A percentile compares a stretch with the other conserved stretches of the same genome.
Conservation (phyloP, 1,140 invertebrate genomes). For the Ladona fulva region DNA sequence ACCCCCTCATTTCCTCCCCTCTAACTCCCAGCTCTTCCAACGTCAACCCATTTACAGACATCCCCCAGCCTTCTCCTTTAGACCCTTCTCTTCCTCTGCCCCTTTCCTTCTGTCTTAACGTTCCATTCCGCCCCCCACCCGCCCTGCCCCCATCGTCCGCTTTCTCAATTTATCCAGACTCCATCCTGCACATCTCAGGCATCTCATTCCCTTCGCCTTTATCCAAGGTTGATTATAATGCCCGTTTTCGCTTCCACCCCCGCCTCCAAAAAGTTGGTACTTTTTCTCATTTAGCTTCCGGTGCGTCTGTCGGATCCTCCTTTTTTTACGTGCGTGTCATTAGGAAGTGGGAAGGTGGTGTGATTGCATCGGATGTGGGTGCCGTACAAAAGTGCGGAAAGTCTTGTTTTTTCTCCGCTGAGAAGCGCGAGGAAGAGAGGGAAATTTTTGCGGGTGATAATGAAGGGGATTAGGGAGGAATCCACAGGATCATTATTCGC, state of each 20-base stretch:
- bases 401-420: too few species aligned
- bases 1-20: background rate
- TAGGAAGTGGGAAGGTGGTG: too few species aligned
- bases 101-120: background rate
- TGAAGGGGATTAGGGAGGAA: too few species aligned
- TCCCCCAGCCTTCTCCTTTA: background rate
- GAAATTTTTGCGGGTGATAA: too few species aligned
- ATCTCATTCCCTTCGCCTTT: background rate
- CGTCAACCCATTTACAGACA: background rate
- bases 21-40: background rate
- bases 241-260: background rate
- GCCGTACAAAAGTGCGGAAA: too few species aligned
- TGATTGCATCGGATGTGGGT: too few species aligned
- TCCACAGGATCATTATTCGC: too few species aligned
- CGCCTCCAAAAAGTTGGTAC: background rate
- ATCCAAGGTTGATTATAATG: background rate
- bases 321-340: too few species aligned
- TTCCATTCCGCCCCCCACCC: background rate
- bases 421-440: too few species aligned
- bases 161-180: slow-evolving; percentile 1
- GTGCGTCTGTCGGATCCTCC: too few species aligned
- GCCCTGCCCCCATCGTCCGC: background rate
- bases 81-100: background rate
- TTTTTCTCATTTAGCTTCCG: too few species aligned
- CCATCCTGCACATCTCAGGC: background rate